phyloP scores from a whole-genome alignment of 2,113 vertebrate species.

The Thermophis baileyi region DNA sequence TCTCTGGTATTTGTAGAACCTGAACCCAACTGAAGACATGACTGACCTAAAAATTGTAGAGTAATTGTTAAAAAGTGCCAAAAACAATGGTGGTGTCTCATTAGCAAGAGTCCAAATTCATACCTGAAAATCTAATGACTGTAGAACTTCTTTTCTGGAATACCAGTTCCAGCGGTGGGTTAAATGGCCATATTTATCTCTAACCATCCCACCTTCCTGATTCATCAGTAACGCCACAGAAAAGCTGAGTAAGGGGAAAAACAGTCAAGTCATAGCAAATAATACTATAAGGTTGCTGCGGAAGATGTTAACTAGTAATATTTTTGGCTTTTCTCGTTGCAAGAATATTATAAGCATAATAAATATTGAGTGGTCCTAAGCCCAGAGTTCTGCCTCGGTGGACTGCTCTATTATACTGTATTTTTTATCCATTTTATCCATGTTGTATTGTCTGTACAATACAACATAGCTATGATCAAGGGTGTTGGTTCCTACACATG shows the following conservation, averaged over 20 bases:
- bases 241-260: conserved; percentile 36
- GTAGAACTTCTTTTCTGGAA: conserved; percentile 48
- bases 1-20: neutral
- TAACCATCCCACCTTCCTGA: conserved; percentile 52
- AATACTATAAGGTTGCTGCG: too few species aligned
- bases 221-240: conserved; percentile 52
- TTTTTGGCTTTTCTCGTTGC: neutral
- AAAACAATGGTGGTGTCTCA: neutral
- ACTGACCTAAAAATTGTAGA: neutral
- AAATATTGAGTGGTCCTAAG: neutral
- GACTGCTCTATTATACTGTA: neutral
- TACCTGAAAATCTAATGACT: conserved; percentile 64
- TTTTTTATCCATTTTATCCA: neutral
- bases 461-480: neutral
- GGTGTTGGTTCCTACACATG: neutral
- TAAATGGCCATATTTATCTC: conserved; percentile 43
- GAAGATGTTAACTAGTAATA: neutral
- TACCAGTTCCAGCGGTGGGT: conserved; percentile 62
- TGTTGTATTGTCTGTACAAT: neutral
- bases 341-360: neutral
- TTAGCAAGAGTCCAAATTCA: neutral
- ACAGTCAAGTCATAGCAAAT: neutral
- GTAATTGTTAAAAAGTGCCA: neutral
- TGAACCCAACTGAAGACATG: neutral
- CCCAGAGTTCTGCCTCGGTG: neutral